Percentiles rank a stretch among this genome's conserved stretches.
phyloP scores from a whole-genome alignment of 2,888 invertebrate genomes.

The Drosophila koepferae region DNA sequence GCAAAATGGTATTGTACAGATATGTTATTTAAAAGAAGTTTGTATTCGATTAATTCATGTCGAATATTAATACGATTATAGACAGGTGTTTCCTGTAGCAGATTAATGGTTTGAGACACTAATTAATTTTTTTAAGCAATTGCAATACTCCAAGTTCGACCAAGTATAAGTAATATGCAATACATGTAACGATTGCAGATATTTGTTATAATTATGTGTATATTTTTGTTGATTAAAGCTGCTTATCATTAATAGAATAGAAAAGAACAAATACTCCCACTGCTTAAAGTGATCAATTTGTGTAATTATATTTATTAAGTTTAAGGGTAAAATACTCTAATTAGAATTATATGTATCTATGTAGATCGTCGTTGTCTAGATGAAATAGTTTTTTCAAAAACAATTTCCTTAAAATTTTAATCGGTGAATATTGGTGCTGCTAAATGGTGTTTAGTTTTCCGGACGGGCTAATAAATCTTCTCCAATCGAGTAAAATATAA shows the following conservation, averaged over 20 bases:
- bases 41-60: not conserved
- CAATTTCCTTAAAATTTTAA: too few relatives aligned
- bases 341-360: not conserved
- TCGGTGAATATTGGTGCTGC: not conserved
- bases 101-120: not conserved
- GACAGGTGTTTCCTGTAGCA: not conserved
- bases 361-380: not conserved
- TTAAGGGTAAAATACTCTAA: too few relatives aligned
- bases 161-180: not conserved
- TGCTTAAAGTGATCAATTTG: not conserved
- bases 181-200: not conserved
- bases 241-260: not conserved
- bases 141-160: not conserved
- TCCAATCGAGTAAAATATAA: conserved; percentile 6
- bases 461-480: not conserved
- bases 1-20: not conserved
- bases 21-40: not conserved
- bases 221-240: too few relatives aligned
- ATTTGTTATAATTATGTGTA: not conserved
- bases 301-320: not conserved
- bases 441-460: not conserved
- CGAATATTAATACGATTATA: not conserved
- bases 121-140: not conserved
- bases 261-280: not conserved
- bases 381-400: too few relatives aligned